Percentiles rank a stretch among this genome's conserved stretches.
Evolutionary conservation across 2,113 vertebrate genomes (phyloP).

Genomic region (Hemibagrus wyckioides): DNA sequence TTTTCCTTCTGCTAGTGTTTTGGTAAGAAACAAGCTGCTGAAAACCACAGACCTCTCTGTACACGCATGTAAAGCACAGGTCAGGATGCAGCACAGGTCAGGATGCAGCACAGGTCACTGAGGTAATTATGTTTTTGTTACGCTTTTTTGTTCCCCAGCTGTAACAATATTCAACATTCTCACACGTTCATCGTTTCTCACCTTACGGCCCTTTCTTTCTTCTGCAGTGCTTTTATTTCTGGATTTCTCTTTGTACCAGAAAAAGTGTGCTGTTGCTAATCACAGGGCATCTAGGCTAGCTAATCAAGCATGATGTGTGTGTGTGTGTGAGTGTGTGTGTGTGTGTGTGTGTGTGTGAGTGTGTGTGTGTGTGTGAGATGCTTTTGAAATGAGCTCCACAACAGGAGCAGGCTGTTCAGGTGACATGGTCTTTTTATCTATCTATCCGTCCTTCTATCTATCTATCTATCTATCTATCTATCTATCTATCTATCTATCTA

Average conservation of each 20-base stretch:
- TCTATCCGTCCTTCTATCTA: too few relatives aligned
- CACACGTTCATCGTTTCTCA: background rate
- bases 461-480: too few relatives aligned
- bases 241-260: background rate
- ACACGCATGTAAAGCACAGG: background rate
- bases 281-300: background rate
- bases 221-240: background rate
- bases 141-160: background rate
- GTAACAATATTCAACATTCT: background rate
- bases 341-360: too few relatives aligned
- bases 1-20: background rate
- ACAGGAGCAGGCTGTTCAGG: background rate
- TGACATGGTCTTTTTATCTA: background rate
- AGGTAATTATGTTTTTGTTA: background rate
- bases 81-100: background rate
- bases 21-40: background rate
- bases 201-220: background rate
- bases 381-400: background rate
- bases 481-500: too few relatives aligned
- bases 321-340: too few relatives aligned
- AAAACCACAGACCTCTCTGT: background rate
- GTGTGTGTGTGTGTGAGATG: background rate
- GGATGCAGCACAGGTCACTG: background rate
- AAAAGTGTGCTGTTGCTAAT: background rate
- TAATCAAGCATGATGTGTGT: background rate